Evolutionary conservation across 1,140 invertebrate species (phyloP), one percentile per base, ranked within the genome.

Genomic region (Hestina assimilis): DNA sequence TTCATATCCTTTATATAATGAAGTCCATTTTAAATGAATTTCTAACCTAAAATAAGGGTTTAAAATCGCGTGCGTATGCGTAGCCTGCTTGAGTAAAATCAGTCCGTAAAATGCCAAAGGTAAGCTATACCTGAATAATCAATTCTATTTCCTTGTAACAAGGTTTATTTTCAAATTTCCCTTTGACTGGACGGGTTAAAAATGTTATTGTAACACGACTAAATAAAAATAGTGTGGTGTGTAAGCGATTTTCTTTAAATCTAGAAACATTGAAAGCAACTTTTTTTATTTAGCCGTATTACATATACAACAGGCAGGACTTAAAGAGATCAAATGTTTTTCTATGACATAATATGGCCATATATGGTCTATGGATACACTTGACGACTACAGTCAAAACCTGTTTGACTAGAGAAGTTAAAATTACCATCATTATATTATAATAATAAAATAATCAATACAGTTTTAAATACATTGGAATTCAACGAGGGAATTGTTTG

Each of bases 231-330:
- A 75, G 67, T 53, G 42, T 65, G 54, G 33, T 40, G 59, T 28
- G 58, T 23, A 79, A 75, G 77, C 73, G 57, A 63, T 68, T 28
- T n/a, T 61, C 53, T 58, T 69, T 56, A 76, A 33, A 69, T 67
- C 58, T 69, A 79, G 41, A 67, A 66, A 79, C 74, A 83, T 66
- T 29, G 72, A 75, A 82, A 81, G 79, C 78, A 11, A 59, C 68
- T 73, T 76, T 62, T n/a, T 70, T 38, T 23, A 81, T 74, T 72
- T 64, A 69, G 50, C 42, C 72, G 69, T 41, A 58, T 76, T 69
- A 70, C 63, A 74, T 63, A 53, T 51, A 28, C 59, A 33, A 43
- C 28, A 47, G 62, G 35, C 53, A 57, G 56, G 65, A 58, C 54
- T 58, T 59, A 53, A n/a, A n/a, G 52, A 60, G 55, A 57, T 61